Evolutionary conservation across 2,888 invertebrate species (phyloP), one percentile per base, ranked within the genome.

Genomic region (Caenorhabditis sinica): DNA sequence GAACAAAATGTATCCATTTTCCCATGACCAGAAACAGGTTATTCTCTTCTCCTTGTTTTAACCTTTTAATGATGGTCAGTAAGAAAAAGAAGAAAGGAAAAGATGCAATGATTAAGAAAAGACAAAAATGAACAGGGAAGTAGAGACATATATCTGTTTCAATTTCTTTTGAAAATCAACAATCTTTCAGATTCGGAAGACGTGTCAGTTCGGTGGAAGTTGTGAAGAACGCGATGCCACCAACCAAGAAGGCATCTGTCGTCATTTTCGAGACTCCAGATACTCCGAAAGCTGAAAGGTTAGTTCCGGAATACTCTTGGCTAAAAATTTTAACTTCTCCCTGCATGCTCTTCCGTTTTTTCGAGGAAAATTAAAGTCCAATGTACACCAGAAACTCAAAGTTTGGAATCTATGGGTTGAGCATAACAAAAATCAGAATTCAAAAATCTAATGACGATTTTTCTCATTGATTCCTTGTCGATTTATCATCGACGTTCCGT

Each of bases 241-340:
- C 88, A 17, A 85, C 85, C 17, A 86, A 86, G 51, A 88, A 88
- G 61, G 83, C 85, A 9, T 88, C 88, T 28, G 79, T 85, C 20
- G 88, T 88, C 49, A 80, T 88, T 45, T 88, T 85, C 74, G 86
- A 88, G 76, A 86, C 88, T 33, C 88, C 88, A 17, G 86, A 86
- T 53, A 72, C 86, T 20, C 88, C 88, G n/a, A 77, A 81, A 56
- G 45, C 69, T 28, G 84, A 84, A 60, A 84, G 76, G 84, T 84
- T 61, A 63, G 74, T 73, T 60, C 28, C 45, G 17, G 43, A 20
- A 13, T 15, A 36, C 51, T 51, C 51, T 33, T 20, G 17, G 20
- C 8, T 51, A 11, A 36, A 11, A 36, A n/a, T 33, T 63, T 60
- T 5, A 30, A 30, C 15, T 15, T 13, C 15, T 17, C n/a, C 30